Base-by-base conservation (phyloP, 2,113 vertebrate genomes). In the Notechis scutatus region DNA sequence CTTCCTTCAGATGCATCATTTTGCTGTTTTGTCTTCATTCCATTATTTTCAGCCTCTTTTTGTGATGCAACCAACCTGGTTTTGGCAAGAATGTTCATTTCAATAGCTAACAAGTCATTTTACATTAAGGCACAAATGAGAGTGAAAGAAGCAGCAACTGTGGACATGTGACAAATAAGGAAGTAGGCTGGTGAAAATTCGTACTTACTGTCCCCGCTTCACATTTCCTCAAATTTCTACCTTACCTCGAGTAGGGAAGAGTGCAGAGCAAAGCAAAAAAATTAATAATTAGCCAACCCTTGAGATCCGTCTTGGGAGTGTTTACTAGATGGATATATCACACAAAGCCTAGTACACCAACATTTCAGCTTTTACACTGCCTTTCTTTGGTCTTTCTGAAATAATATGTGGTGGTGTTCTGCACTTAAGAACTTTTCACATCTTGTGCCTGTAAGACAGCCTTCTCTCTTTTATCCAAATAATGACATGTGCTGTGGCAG, bases 61-160 rank as follows among this genome's bases (percentile, higher is more conserved):
- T 95, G 95, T 94, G 92, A 93, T 23, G 56, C 6, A 2, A 52
- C 94, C 92, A 2, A 64, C 94, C 92, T 90, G 93, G 91, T 39
- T 24, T 64, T 89, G 55, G n/a, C 91, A 81, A 1, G 96, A 96
- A 96, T 95, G 95, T 97, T 96, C 96, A 85, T 94, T 94, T 92
- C 91, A 26, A 54, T 45, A 74, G 92, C 91, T 91, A 95, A 96
- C 95, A 95, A 93, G 91, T 57, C 88, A 92, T 93, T 93, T 86
- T 81, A 87, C 90, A 90, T 86, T 93, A 89, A 57, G 94, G 91
- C 55, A 95, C 93, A 93, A 0, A n/a, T 8, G 93, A 91, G 74
- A 2, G 0, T 47, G 81, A 93, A 81, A 74, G 92, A 20, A 29
- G 92, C 90, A 95, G 89, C 4, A 94, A 92, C 29, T n/a, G 3